Base-by-base conservation (phyloP, 1,140 invertebrate genomes). In the Philopotamus ludificatus region DNA sequence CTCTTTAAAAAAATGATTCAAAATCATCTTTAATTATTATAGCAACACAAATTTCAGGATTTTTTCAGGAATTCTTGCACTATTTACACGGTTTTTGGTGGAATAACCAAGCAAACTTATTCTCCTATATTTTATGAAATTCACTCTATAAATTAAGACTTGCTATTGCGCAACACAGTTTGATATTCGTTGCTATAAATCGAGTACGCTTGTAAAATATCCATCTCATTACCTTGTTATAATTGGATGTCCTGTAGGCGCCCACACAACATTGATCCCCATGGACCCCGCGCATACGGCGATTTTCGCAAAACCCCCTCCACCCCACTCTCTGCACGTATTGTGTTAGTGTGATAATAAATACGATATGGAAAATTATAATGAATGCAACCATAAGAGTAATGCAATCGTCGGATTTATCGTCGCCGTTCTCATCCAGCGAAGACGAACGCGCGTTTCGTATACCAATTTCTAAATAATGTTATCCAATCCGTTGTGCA, bases 171-270 rank as follows among this genome's bases (percentile, higher is more conserved):
- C 28, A 34, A 4, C 28, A 34, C 18, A 20, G 15, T 50, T 50
- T 50, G 25, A 55, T 25, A 34, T 26, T 18, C 28, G n/a, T 1
- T 3, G 47, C 22, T 3, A 4, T 16, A 55, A 16, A 18, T 12
- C 12, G 28, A 44, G 39, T 58, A 23, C 51, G 44, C 47, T 34
- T 34, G 62, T 62, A 60, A 53, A 65, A 49, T 60, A 58, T 54
- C 66, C 62, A 65, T 53, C 67, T 68, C 63, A 68, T 68, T 68
- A 68, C 67, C 59, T 55, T 39, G 47, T 50, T 65, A 68, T 68
- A 68, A 68, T 68, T 68, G 67, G 67, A 60, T 68, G 67, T 68
- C 62, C 45, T 59, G 47, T 26, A 42, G 39, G 4, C 3, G 23
- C 54, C 22, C 54, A 47, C 28, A 53, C 67, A 42, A 9, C 16